Evolutionary conservation across 2,888 invertebrate species (phyloP).

Genomic region (Graphium colonna): DNA sequence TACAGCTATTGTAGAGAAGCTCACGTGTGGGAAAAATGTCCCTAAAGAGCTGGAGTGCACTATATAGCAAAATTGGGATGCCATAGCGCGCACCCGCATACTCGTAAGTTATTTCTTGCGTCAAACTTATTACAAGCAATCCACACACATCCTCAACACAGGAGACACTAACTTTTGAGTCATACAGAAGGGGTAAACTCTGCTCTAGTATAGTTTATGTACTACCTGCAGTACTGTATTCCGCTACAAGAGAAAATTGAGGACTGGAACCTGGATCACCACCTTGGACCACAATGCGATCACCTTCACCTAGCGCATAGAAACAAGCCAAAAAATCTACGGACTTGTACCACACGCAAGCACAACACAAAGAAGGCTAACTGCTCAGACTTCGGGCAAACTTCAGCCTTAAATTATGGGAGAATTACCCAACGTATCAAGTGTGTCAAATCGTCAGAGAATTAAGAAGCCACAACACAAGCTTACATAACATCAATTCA

Average conservation of each 20-base stretch:
- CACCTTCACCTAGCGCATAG: constrained; percentile 22
- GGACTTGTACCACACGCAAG: constrained; percentile 19
- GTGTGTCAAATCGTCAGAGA: too few species aligned
- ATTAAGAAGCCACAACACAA: background rate
- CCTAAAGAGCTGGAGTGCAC: too few species aligned
- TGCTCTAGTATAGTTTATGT: background rate
- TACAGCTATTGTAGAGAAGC: too few species aligned
- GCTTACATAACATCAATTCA: constrained; percentile 16
- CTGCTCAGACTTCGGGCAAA: constrained; percentile 16
- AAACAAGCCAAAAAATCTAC: background rate
- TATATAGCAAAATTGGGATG: constrained; percentile 35
- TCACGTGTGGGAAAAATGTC: too few species aligned
- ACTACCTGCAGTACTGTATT: background rate
- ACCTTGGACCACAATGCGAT: constrained; percentile 33
- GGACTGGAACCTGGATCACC: background rate
- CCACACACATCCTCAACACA: constrained; percentile 31
- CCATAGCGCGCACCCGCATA: constrained; percentile 13
- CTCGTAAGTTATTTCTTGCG: constrained; percentile 19
- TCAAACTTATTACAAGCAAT: constrained; percentile 8
- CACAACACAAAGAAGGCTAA: constrained; percentile 30
- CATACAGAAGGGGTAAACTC: background rate
- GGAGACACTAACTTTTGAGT: constrained; percentile 17
- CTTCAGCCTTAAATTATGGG: background rate
- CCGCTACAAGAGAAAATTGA: background rate
- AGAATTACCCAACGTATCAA: too few species aligned